These are phyloP conservation scores for Diglossa cyanea DNA, from an alignment of 2,797 vertebrate genomes.

Conservation along the genomic window DNA sequence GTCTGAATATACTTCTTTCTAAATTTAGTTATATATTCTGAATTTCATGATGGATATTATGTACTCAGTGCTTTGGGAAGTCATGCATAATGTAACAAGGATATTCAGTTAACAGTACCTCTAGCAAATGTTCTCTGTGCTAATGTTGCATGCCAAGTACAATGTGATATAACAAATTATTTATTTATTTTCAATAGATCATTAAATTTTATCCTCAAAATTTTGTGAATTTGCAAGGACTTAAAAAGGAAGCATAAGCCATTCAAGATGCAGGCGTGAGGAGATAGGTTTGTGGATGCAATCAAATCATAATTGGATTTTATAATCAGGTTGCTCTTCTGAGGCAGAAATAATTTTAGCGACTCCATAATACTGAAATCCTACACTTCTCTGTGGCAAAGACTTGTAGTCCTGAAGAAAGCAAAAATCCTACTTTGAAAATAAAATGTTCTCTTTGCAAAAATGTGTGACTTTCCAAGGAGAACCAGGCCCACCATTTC, in stretches of 20 bases:
- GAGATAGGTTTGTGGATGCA: neutral
- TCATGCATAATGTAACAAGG: constrained; percentile 51
- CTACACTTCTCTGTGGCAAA: neutral
- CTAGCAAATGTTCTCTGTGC: constrained; percentile 40
- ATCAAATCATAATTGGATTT: neutral
- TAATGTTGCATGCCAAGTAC: neutral
- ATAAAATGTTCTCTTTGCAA: neutral
- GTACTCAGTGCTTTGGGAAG: constrained; percentile 30
- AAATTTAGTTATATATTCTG: constrained; percentile 39
- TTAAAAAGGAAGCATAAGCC: neutral
- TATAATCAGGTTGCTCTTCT: neutral
- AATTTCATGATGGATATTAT: constrained; percentile 55
- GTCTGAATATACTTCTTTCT: constrained; percentile 6
- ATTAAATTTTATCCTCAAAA: constrained; percentile 10
- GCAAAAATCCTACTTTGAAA: neutral
- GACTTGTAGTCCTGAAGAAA: neutral
- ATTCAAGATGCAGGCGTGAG: neutral
- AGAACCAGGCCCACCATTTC: neutral
- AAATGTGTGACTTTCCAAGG: neutral
- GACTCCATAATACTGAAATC: neutral
- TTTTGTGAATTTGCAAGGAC: neutral
- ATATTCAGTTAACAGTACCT: constrained; percentile 48
- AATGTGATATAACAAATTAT: constrained; percentile 4
- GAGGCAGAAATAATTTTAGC: neutral
- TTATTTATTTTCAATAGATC: constrained; percentile 46